Percentiles rank a stretch among this genome's conserved stretches.
Evolutionary conservation across 2,113 vertebrate genomes (phyloP).

Genomic region (Aegypius monachus): DNA sequence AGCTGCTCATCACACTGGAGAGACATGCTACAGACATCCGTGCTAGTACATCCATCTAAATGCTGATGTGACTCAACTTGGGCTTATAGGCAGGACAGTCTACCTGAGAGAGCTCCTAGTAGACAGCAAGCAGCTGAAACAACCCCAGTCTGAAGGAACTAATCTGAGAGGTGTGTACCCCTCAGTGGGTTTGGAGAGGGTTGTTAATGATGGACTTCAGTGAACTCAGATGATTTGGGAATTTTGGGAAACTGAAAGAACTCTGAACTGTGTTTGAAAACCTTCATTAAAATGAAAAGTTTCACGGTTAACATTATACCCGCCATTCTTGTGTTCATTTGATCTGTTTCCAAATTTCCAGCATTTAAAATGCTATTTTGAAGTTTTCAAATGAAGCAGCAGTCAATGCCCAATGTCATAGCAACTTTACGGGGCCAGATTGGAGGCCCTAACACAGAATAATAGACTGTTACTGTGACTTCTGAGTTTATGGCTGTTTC

Average conservation of each 20-base stretch:
- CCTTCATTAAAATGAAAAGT: background rate
- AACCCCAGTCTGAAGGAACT: background rate
- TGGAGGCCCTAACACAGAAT: background rate
- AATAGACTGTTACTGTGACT: background rate
- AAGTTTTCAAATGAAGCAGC: background rate
- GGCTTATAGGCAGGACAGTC: background rate
- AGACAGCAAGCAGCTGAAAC: background rate
- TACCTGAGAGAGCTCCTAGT: background rate
- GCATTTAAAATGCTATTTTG: background rate
- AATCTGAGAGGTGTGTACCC: background rate
- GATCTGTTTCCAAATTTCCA: background rate
- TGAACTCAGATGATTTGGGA: background rate
- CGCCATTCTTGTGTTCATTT: background rate
- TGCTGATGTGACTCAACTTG: background rate
- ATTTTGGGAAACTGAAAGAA: background rate
- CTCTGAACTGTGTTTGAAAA: background rate
- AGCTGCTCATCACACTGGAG: background rate
- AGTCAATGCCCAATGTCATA: background rate
- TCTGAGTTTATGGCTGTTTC: background rate
- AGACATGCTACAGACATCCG: background rate
- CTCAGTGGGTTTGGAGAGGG: background rate
- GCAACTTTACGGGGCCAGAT: background rate
- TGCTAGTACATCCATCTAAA: background rate
- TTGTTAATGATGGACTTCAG: background rate
- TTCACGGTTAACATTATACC: background rate